Percentiles rank a stretch among this genome's conserved stretches.
Conservation (phyloP, 35 echinoderm and acorn worm genomes). For the Ophioderma brevispina region DNA sequence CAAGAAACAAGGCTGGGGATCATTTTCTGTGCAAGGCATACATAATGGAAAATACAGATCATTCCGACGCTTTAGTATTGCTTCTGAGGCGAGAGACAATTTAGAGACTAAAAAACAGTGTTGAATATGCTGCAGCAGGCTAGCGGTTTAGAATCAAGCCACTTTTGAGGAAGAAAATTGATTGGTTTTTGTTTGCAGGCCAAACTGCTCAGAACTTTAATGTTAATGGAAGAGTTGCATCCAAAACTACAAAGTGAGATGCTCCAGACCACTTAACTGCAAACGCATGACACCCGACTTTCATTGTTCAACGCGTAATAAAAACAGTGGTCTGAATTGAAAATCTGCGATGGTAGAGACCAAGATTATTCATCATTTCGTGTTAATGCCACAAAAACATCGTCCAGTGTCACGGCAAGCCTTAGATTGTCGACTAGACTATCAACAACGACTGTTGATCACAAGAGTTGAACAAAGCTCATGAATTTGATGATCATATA, state of each 20-base stretch:
- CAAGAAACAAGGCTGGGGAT: constrained; percentile 20
- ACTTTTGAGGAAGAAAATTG: not conserved
- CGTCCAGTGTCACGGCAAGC: constrained; percentile 6
- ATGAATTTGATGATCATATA: constrained; percentile 18
- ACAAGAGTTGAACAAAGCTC: constrained; percentile 19
- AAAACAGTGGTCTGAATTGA: constrained; percentile 4
- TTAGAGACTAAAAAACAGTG: not conserved
- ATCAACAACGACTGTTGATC: not conserved
- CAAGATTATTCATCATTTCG: constrained; percentile 13
- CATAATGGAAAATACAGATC: constrained; percentile 20
- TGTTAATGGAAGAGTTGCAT: not conserved
- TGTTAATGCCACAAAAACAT: constrained; percentile 21
- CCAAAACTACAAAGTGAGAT: not conserved
- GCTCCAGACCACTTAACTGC: constrained; percentile 4
- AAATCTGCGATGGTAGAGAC: not conserved
- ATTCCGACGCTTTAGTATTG: not conserved
- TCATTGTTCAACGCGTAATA: not conserved
- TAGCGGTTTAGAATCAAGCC: constrained; percentile 4
- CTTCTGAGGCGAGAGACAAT: constrained; percentile 2
- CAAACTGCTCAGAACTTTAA: constrained; percentile 15
- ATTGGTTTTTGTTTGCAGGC: not conserved
- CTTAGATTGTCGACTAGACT: not conserved
- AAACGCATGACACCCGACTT: not conserved
- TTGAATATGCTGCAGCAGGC: not conserved
- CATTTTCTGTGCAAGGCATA: constrained; percentile 5